Percentiles rank a stretch among this genome's conserved stretches.
These are phyloP conservation scores for Eupsilia transversa DNA, from an alignment of 2,888 invertebrate genomes.

Conservation along the genomic window DNA sequence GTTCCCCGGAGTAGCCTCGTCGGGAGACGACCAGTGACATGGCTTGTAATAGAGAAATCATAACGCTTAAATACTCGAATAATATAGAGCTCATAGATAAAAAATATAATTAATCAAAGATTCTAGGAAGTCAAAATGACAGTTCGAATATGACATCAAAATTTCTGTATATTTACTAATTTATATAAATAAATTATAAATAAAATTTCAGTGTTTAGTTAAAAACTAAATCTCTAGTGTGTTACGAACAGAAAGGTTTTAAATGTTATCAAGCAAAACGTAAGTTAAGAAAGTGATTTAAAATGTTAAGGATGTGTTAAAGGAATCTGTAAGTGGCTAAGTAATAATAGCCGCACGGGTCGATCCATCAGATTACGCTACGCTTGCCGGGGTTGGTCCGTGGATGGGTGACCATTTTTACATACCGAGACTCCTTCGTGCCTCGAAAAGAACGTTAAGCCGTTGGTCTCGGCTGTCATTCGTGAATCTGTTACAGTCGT, in stretches of 20 bases:
- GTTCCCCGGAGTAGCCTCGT: not conserved
- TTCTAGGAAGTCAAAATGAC: slow-evolving; percentile 14
- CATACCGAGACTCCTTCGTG: too few relatives aligned
- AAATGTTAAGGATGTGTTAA: not conserved
- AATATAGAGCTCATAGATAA: not conserved
- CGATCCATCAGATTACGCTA: too few relatives aligned
- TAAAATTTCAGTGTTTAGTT: slow-evolving; percentile 13
- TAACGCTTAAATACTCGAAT: slow-evolving; percentile 4
- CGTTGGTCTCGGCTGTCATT: too few relatives aligned
- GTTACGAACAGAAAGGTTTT: too few relatives aligned
- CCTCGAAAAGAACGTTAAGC: too few relatives aligned
- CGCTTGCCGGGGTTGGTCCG: too few relatives aligned
- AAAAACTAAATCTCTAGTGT: not conserved
- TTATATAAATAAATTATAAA: slow-evolving; percentile 5
- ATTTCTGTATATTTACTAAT: slow-evolving; percentile 12
- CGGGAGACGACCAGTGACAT: not conserved
- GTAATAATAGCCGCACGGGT: too few relatives aligned
- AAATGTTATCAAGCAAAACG: not conserved
- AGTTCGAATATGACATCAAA: slow-evolving; percentile 10
- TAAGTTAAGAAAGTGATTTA: not conserved
- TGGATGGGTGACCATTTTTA: too few relatives aligned
- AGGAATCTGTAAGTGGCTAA: too few relatives aligned
- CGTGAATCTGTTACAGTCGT: too few relatives aligned
- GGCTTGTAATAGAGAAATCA: not conserved
- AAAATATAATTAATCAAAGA: too few relatives aligned